phyloP scores from a whole-genome alignment of 2,113 vertebrate genomes.

The Rhinogobius similis region DNA sequence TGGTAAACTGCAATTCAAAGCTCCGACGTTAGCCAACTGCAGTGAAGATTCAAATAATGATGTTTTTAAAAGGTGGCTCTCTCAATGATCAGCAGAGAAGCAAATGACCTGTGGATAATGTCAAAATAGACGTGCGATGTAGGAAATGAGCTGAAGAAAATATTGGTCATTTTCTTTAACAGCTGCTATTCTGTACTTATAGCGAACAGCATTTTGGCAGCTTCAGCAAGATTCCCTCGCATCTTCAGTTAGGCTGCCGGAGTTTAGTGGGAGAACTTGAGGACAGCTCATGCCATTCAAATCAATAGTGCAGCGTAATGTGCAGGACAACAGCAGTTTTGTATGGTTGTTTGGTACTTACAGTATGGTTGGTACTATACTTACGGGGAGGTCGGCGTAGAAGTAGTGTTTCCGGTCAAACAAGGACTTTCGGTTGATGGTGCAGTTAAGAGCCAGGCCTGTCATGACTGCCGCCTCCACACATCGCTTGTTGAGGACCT shows the following conservation, averaged over 20 bases:
- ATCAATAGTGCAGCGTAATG: constrained; percentile 19
- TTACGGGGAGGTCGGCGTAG: constrained; percentile 96
- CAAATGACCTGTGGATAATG: constrained; percentile 47
- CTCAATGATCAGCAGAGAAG: constrained; percentile 26
- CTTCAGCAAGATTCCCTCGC: constrained; percentile 47
- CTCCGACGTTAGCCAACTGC: neutral
- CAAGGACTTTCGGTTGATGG: constrained; percentile 91
- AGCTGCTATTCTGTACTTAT: constrained; percentile 40
- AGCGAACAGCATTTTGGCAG: constrained; percentile 42
- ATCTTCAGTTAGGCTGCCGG: constrained; percentile 35
- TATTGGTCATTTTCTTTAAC: constrained; percentile 41
- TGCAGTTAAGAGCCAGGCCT: constrained; percentile 90
- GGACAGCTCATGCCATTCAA: constrained; percentile 10
- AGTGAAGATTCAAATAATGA: constrained; percentile 29
- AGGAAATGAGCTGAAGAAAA: constrained; percentile 32
- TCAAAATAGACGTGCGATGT: constrained; percentile 23
- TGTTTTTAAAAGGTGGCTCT: constrained; percentile 16
- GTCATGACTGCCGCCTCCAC: constrained; percentile 97
- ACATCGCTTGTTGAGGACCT: constrained; percentile 92
- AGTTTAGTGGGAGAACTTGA: constrained; percentile 18
- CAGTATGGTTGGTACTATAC: constrained; percentile 55
- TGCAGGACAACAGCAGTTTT: constrained; percentile 10
- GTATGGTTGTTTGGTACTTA: constrained; percentile 5
- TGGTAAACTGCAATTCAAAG: neutral
- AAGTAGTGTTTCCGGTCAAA: constrained; percentile 99